A percentile compares a stretch with the other conserved stretches of the same genome.
Evolutionary conservation across 1,140 invertebrate genomes (phyloP).

Genomic region (Cotesia glomerata): DNA sequence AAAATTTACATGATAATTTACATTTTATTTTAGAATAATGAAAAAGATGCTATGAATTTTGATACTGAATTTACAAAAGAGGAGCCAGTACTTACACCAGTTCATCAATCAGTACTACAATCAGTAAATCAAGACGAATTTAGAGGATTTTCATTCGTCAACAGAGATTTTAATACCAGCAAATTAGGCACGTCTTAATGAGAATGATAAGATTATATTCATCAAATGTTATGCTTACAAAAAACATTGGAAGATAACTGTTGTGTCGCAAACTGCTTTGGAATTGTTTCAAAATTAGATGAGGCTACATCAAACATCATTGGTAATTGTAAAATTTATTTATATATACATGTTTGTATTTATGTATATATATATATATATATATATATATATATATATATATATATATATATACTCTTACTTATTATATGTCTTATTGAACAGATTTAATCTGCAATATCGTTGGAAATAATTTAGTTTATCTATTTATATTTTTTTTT

Average conservation of each 20-base stretch:
- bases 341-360: neutral
- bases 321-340: conserved; percentile 1
- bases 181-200: conserved; percentile 63
- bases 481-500: neutral
- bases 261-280: conserved; percentile 3
- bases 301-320: neutral
- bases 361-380: neutral
- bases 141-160: conserved; percentile 95
- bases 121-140: conserved; percentile 99
- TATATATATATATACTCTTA: neutral
- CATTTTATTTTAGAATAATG: conserved; percentile 79
- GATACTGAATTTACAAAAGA: conserved; percentile 99
- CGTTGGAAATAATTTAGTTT: neutral
- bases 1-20: neutral
- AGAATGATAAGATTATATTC: conserved; percentile 21
- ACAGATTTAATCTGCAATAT: neutral
- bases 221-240: conserved; percentile 20
- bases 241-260: neutral
- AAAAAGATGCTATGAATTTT: conserved; percentile 97
- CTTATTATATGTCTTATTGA: neutral
- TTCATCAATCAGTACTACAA: conserved; percentile 86
- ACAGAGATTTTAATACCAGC: conserved; percentile 86
- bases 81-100: conserved; percentile 93
- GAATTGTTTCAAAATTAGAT: conserved; percentile 14
- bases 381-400: neutral